Percentiles rank a stretch among this genome's conserved stretches.
These are phyloP conservation scores for Strigops habroptila DNA, from an alignment of 2,113 vertebrate species.

Conservation along the genomic window DNA sequence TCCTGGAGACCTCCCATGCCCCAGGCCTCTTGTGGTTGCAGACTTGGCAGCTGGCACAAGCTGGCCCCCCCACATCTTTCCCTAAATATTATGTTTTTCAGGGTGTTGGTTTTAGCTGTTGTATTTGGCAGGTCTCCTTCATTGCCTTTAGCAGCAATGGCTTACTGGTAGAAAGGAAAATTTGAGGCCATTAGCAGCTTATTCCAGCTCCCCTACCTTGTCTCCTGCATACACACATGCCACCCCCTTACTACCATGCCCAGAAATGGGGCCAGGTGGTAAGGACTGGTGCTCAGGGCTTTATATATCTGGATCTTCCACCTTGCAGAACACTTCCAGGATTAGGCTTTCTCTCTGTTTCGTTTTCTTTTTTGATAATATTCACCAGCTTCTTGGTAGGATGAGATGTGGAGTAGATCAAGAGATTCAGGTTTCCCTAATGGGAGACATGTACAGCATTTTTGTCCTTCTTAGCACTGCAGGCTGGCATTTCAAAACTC, in stretches of 20 bases:
- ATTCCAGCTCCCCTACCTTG: neutral
- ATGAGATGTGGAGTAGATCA: neutral
- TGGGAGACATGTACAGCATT: rapidly evolving
- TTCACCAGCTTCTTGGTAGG: neutral
- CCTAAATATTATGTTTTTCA: conserved; percentile 35
- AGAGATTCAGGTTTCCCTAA: neutral
- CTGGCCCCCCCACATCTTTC: neutral
- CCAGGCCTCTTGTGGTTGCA: neutral
- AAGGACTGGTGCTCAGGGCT: neutral
- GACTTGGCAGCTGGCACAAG: neutral
- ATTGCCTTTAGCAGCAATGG: neutral
- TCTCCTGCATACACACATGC: neutral
- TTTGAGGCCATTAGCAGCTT: neutral
- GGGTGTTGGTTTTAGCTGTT: conserved; percentile 38
- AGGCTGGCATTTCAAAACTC: neutral
- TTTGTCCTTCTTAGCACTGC: neutral
- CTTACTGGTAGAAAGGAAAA: conserved; percentile 20
- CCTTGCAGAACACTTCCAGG: neutral
- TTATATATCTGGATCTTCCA: neutral
- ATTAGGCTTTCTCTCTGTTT: neutral
- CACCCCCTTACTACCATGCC: neutral
- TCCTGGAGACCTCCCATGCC: neutral
- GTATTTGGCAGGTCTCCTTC: conserved; percentile 26
- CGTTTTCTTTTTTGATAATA: neutral
- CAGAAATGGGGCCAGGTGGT: neutral